Evolutionary conservation across 1,140 invertebrate species (phyloP).

Genomic region (Hypothenemus hampei): DNA sequence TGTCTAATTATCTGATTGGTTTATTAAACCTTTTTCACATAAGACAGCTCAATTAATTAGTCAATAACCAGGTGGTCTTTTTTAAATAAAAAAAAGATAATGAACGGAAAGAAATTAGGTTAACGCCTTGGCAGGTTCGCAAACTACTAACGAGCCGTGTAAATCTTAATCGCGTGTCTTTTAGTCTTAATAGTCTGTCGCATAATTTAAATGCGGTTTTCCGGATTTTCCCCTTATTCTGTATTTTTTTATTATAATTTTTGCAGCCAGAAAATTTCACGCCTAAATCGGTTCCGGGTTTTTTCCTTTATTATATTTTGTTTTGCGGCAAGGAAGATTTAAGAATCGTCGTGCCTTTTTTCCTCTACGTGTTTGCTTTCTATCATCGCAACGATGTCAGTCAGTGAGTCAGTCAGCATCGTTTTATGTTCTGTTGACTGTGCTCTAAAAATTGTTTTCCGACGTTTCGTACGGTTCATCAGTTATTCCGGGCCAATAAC

Average conservation of each 20-base stretch:
- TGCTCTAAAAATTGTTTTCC: constrained; percentile 3
- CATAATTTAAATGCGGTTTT: constrained; percentile 21
- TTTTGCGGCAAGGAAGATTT: too few relatives aligned
- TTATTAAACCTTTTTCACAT: too few relatives aligned
- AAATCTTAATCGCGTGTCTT: constrained; percentile 23
- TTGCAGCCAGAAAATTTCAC: constrained; percentile 3
- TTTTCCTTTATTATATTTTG: too few relatives aligned
- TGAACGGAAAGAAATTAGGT: constrained; percentile 6
- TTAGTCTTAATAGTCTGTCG: constrained; percentile 15
- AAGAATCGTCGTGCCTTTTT: too few relatives aligned
- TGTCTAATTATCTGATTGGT: too few relatives aligned
- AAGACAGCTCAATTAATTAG: too few relatives aligned
- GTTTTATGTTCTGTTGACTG: neutral
- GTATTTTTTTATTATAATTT: constrained; percentile 2
- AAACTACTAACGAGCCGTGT: constrained; percentile 20
- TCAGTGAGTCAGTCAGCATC: too few relatives aligned
- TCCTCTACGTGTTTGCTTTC: too few relatives aligned
- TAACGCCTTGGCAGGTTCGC: constrained; percentile 11
- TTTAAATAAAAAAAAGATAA: too few relatives aligned
- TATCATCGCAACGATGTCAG: constrained; percentile 3
- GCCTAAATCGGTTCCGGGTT: too few relatives aligned
- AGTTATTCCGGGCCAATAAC: constrained; percentile 4
- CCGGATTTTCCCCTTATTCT: constrained; percentile 16
- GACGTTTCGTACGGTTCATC: constrained; percentile 1
- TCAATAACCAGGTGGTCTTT: too few relatives aligned